Base-by-base conservation (phyloP, 2,888 invertebrate species). In the Leptinotarsa rubiginosa region DNA sequence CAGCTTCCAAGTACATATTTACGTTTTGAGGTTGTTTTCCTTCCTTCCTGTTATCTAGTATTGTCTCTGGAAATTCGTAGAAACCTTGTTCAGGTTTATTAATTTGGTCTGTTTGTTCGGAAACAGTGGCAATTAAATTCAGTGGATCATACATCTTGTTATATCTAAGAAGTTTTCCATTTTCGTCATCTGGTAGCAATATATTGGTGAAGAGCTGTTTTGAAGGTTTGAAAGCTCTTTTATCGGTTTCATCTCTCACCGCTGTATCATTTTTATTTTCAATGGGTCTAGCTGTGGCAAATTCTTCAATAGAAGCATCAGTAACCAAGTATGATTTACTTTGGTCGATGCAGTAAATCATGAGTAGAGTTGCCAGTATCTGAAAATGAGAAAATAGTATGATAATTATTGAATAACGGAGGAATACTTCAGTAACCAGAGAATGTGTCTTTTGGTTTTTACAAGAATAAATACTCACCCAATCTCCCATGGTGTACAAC, bases 401-500 rank as follows among this genome's bases (percentile, higher is more conserved):
- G 5, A 25, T 62, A 15, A 50, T 16, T 16, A 50, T 50, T 49
- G 49, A 49, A 50, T 50, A 16, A 50, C 16, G 50, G 4, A 50
- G 4, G 16, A 50, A 49, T 49, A 49, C 2, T 15, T 4, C 49
- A 15, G 50, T 50, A 0, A 16, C 0, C 13, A 50, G 13, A 2
- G 18, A 20, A 56, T n/a, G 18, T 56, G 4, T 56, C 7, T 18
- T 56, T 12, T 41, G 10, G 2, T 41, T 41, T 41, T 10, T 3
- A 65, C 18, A n/a, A 65, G 16, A 47, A 20, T n/a, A 65, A 25
- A 47, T 65, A 78, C 75, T 78, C 47, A 78, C 75, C 76, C 76
- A 76, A 62, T 65, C 74, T 71, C 69, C 73, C 76, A 78, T 75
- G 76, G 69, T 66, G 69, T 72, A 65, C 47, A 66, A 65, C 69